Percentiles rank a stretch among this genome's conserved stretches.
phyloP scores from a whole-genome alignment of 2,888 invertebrate genomes.

The Dusona sp. region DNA sequence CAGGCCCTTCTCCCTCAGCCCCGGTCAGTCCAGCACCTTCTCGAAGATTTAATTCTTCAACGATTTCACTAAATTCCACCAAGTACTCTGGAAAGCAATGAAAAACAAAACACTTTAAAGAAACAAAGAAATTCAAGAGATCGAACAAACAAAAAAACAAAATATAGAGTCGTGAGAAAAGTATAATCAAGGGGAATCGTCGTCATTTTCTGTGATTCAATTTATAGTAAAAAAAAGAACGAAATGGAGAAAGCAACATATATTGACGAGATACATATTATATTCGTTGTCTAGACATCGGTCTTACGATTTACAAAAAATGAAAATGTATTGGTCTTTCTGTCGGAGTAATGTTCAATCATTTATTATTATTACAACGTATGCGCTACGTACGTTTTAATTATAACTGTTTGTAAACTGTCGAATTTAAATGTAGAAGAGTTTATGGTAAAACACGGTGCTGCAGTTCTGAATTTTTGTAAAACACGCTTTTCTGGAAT shows the following conservation, averaged over 20 bases:
- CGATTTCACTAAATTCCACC: conserved; percentile 77
- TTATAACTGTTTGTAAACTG: conserved; percentile 34
- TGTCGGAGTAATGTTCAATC: conserved; percentile 50
- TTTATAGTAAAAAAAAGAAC: conserved; percentile 47
- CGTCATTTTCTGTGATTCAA: conserved; percentile 68
- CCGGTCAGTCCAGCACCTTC: conserved; percentile 81
- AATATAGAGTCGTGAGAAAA: conserved; percentile 29
- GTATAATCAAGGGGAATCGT: conserved; percentile 58
- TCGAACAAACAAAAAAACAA: neutral
- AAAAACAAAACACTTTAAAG: neutral
- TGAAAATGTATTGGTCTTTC: conserved; percentile 34
- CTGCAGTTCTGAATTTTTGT: conserved; percentile 51
- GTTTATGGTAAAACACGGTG: conserved; percentile 50
- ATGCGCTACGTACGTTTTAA: conserved; percentile 2
- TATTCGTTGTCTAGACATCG: conserved; percentile 63
- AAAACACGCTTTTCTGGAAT: conserved; percentile 48
- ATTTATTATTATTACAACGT: conserved; percentile 43
- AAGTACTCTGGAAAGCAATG: conserved; percentile 76
- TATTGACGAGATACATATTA: conserved; percentile 42
- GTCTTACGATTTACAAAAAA: conserved; percentile 46
- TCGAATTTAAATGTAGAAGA: conserved; percentile 37
- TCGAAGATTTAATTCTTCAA: conserved; percentile 79
- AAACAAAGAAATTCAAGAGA: neutral
- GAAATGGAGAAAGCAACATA: neutral
- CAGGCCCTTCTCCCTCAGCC: conserved; percentile 79